Percentiles rank a stretch among this genome's conserved stretches.
Evolutionary conservation across 2,888 invertebrate species (phyloP).

Genomic region (Bembecia ichneumoniformis): DNA sequence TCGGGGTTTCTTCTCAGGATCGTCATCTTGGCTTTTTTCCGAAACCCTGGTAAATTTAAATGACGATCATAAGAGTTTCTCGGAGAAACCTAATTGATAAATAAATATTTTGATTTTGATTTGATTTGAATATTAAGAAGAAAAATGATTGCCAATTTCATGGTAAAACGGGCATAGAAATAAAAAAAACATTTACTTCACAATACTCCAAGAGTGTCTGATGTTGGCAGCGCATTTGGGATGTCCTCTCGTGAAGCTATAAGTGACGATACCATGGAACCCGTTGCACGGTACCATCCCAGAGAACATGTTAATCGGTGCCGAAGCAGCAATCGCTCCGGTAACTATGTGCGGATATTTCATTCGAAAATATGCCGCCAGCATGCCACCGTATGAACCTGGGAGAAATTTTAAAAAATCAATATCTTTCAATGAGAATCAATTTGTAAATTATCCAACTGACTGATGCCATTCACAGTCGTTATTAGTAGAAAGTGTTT

Average conservation of each 20-base stretch:
- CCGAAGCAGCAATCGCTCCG: conserved; percentile 94
- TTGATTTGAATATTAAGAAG: too few species aligned
- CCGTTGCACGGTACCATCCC: conserved; percentile 84
- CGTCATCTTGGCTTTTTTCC: too few species aligned
- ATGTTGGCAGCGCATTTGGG: conserved; percentile 79
- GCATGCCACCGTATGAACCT: conserved; percentile 98
- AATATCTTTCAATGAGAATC: too few species aligned
- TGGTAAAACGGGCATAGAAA: too few species aligned
- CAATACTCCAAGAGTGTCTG: conserved; percentile 81
- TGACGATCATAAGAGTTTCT: too few species aligned
- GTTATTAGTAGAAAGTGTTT: background rate
- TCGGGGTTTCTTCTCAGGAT: too few species aligned
- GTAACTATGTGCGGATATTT: conserved; percentile 92
- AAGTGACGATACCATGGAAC: conserved; percentile 83
- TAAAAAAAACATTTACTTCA: conserved; percentile 68
- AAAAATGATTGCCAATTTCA: too few species aligned
- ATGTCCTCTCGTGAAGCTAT: conserved; percentile 75
- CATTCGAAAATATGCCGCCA: conserved; percentile 94
- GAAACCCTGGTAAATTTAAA: too few species aligned
- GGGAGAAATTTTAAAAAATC: conserved; percentile 27
- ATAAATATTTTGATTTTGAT: too few species aligned
- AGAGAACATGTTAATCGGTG: conserved; percentile 90
- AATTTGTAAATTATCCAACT: background rate
- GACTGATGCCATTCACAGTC: background rate
- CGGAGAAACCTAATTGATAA: too few species aligned